phyloP scores from a whole-genome alignment of 1,140 invertebrate species.

The Drosophila nannoptera region DNA sequence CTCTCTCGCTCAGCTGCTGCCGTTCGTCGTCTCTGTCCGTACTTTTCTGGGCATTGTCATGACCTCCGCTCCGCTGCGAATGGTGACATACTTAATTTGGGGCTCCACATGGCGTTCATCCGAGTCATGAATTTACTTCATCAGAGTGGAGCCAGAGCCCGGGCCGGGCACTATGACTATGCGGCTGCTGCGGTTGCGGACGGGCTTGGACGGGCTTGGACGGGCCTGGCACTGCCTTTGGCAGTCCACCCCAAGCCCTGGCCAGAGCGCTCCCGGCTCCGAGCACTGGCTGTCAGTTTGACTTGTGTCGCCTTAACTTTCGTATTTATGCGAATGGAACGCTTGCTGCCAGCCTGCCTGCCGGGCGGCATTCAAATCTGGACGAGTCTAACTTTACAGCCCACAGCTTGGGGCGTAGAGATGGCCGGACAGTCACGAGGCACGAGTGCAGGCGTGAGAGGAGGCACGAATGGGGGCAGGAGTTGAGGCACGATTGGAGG shows the following conservation, averaged over 20 bases:
- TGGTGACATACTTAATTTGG: slow-evolving; percentile 48
- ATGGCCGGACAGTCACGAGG: not conserved
- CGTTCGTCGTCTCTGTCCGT: not conserved
- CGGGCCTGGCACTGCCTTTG: not conserved
- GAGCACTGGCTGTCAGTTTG: not conserved
- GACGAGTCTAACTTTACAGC: slow-evolving; percentile 18
- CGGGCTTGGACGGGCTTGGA: not conserved
- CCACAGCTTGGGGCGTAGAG: slow-evolving; percentile 1
- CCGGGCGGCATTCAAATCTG: slow-evolving; percentile 14
- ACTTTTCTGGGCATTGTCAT: not conserved
- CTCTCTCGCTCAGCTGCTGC: not conserved
- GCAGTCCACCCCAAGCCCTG: not conserved
- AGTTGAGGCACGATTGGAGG: not conserved
- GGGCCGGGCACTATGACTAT: slow-evolving; percentile 1
- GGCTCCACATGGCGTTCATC: slow-evolving; percentile 36
- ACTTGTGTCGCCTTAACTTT: slow-evolving; percentile 19
- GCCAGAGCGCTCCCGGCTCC: not conserved
- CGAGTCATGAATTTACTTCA: slow-evolving; percentile 50
- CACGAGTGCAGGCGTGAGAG: not conserved
- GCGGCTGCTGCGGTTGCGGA: slow-evolving; percentile 9
- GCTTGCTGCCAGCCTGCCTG: not conserved
- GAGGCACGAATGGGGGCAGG: not conserved
- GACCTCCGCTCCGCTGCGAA: not conserved
- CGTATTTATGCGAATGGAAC: slow-evolving; percentile 27
- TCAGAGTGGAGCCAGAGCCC: slow-evolving; percentile 25